These are phyloP conservation scores for Mus spicilegus DNA, from an alignment of 2,113 vertebrate genomes.

Conservation along the genomic window DNA sequence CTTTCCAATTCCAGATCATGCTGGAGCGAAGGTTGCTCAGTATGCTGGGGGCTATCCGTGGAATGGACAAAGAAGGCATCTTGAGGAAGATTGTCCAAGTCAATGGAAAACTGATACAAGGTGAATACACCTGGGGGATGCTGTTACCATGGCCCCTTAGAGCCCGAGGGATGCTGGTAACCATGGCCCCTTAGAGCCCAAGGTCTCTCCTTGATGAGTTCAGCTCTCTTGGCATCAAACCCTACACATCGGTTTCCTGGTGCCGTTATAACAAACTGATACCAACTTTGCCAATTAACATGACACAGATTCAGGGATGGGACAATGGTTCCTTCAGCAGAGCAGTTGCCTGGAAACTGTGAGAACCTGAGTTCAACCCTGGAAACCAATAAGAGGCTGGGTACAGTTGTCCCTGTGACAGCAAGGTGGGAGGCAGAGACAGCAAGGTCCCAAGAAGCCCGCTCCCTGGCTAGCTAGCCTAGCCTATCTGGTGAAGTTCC, in stretches of 20 bases:
- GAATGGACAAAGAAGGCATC: slow-evolving; percentile 70
- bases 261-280: neutral
- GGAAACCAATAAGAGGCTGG: neutral
- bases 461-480: neutral
- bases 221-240: neutral
- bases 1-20: slow-evolving; percentile 85
- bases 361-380: too few relatives aligned
- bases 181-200: neutral
- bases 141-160: rapidly evolving
- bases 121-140: slow-evolving; percentile 59
- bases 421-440: neutral
- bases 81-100: neutral
- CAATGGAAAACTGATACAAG: slow-evolving; percentile 30
- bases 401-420: neutral
- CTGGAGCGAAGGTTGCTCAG: slow-evolving; percentile 86
- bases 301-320: neutral
- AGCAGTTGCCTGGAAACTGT: neutral
- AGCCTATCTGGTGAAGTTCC: neutral
- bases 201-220: neutral
- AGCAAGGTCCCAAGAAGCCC: too few relatives aligned
- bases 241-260: neutral
- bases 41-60: slow-evolving; percentile 85
- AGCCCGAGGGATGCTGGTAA: neutral
- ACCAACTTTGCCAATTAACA: neutral
- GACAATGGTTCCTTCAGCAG: too few relatives aligned